These are phyloP conservation scores for Lissonota sp. DNA, from an alignment of 2,888 invertebrate genomes.

Conservation along the genomic window DNA sequence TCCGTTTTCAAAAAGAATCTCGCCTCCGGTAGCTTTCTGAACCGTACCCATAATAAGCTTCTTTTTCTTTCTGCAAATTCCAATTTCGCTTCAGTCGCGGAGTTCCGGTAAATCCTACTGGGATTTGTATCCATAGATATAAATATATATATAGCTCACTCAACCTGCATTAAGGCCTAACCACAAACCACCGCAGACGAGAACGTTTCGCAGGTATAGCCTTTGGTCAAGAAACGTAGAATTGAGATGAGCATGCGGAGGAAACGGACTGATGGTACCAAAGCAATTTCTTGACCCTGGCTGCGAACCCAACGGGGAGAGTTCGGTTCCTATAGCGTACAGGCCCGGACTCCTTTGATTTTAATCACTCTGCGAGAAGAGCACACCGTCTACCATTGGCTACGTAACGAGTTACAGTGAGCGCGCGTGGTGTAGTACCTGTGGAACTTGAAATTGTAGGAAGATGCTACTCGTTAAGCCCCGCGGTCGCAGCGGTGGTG, in stretches of 20 bases:
- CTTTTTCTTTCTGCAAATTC: neutral
- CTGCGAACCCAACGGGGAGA: slow-evolving; percentile 27
- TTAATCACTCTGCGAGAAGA: slow-evolving; percentile 54
- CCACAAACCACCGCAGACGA: slow-evolving; percentile 23
- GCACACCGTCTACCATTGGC: neutral
- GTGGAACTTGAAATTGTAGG: slow-evolving; percentile 74
- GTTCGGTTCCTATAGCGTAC: slow-evolving; percentile 7
- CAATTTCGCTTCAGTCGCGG: neutral
- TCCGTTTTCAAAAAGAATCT: neutral
- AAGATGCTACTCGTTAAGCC: slow-evolving; percentile 75
- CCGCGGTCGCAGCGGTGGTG: slow-evolving; percentile 40
- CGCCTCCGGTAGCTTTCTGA: neutral
- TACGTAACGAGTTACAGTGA: slow-evolving; percentile 37
- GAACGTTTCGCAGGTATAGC: slow-evolving; percentile 30
- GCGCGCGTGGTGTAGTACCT: slow-evolving; percentile 65
- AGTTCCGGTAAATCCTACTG: neutral
- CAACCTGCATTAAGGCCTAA: slow-evolving; percentile 25
- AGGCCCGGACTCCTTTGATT: slow-evolving; percentile 55
- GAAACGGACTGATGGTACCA: slow-evolving; percentile 9
- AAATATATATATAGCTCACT: slow-evolving; percentile 21
- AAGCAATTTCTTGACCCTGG: slow-evolving; percentile 57
- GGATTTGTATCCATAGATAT: slow-evolving; percentile 6
- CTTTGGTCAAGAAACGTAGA: slow-evolving; percentile 6
- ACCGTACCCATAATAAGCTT: neutral
- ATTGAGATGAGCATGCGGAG: slow-evolving; percentile 28